A percentile compares a stretch with the other conserved stretches of the same genome.
phyloP scores from a whole-genome alignment of 2,797 vertebrate species.

The Sebastes minor region DNA sequence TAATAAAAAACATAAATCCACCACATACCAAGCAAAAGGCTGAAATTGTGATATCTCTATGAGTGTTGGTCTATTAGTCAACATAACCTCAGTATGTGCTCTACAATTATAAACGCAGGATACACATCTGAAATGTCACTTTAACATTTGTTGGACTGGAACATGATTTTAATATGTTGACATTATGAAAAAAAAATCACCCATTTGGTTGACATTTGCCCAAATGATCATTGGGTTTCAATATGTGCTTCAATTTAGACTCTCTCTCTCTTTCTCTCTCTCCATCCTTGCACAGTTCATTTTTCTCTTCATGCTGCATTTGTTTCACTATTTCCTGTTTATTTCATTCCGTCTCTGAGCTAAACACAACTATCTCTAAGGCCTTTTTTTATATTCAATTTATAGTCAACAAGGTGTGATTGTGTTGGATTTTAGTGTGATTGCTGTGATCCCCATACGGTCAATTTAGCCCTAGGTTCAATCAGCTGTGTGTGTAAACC shows the following conservation, averaged over 20 bases:
- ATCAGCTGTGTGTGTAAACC: background rate
- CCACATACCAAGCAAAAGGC: background rate
- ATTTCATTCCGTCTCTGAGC: background rate
- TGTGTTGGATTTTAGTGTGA: background rate
- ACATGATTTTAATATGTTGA: background rate
- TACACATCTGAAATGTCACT: constrained; percentile 53
- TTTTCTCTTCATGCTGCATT: background rate
- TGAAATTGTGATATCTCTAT: background rate
- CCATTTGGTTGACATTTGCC: no score
- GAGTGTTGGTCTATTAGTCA: background rate
- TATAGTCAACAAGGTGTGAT: background rate
- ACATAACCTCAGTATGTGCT: constrained; percentile 1
- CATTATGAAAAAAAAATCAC: no score
- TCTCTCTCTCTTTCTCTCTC: background rate
- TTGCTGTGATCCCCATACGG: background rate
- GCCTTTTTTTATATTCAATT: no score
- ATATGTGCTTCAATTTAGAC: background rate
- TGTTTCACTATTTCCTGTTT: background rate
- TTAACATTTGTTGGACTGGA: constrained; percentile 38
- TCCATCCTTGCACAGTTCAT: no score
- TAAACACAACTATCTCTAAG: no score
- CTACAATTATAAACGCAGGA: background rate
- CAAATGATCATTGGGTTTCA: constrained; percentile 15
- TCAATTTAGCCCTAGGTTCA: background rate
- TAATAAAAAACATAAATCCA: background rate